Base-by-base conservation (phyloP, 37 sponge, comb jelly and placozoan species). In the Mnemiopsis leidyi region DNA sequence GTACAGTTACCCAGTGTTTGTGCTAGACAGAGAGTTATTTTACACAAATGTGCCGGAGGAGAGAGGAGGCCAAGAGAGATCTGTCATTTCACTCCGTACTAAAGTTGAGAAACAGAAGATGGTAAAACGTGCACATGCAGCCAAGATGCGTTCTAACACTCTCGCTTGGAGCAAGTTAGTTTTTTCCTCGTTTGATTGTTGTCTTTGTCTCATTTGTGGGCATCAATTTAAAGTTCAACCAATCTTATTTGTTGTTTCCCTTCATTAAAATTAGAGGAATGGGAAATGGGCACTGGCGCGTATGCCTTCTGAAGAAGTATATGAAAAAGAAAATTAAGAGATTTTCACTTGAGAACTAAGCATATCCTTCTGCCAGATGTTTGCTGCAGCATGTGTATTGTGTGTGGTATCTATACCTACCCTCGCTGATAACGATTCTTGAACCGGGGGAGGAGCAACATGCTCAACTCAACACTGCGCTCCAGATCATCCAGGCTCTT, bases 81-180 rank as follows among this genome's bases (percentile, higher is more conserved):
- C 90, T 13, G 90, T 85, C 2, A 85, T 85, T 29, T 40, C 90
- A 20, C 61, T 85, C 29, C 61, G 90, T 1, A 85, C 90, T 37
- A 85, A 85, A 37, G 90, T 85, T 18, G 90, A 85, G 90, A 85
- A 85, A 21, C 90, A 85, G 90, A 85, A 85, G 29, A 85, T 85
- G 90, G 24, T 38, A 3, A 85, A 85, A 29, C 90, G 90, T 33
- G 40, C 61, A n/a, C 40, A 18, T 16, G 61, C 90, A 23, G 90
- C 90, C 48, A 85, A 85, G 61, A 33, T 40, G 61, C 90, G 90
- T 28, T 39, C 30, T 33, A 40, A 38, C 90, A 85, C 90, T 13
- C 32, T 40, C 24, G 9, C 90, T n/a, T 85, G 90, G 90, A 28
- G 30, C 75, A 71, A 28, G 75, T 71, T 23, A 71, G 61, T 48